phyloP scores from a whole-genome alignment of 2,797 vertebrate species.

The Pogonophryne albipinna region DNA sequence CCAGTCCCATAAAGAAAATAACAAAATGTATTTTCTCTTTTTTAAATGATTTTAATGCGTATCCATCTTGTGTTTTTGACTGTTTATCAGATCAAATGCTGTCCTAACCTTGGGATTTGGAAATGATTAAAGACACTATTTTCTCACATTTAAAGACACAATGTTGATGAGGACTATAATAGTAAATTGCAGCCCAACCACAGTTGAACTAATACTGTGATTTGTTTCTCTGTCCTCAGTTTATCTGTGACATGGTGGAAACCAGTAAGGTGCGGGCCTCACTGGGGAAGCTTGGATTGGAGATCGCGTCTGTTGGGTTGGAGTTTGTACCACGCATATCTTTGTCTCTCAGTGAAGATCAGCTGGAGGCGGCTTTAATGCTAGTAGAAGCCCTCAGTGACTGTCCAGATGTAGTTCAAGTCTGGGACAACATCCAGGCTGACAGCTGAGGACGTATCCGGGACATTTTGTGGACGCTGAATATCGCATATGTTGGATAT shows the following conservation, averaged over 20 bases:
- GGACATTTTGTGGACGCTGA: slow-evolving; percentile 35
- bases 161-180: background rate
- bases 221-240: slow-evolving; percentile 77
- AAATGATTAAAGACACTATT: background rate
- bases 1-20: background rate
- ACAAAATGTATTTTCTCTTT: background rate
- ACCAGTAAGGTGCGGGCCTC: slow-evolving; percentile 81
- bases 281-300: slow-evolving; percentile 84
- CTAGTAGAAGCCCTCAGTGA: slow-evolving; percentile 87
- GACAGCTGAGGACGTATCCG: slow-evolving; percentile 57
- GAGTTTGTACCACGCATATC: slow-evolving; percentile 85
- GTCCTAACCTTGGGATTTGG: background rate
- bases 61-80: background rate
- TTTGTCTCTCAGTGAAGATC: slow-evolving; percentile 75
- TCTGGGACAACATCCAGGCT: slow-evolving; percentile 91
- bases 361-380: slow-evolving; percentile 81
- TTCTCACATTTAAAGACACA: background rate
- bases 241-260: slow-evolving; percentile 85
- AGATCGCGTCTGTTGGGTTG: slow-evolving; percentile 77
- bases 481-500: slow-evolving; percentile 12
- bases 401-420: slow-evolving; percentile 85
- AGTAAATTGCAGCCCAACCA: background rate
- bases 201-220: slow-evolving; percentile 1
- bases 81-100: background rate
- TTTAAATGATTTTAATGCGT: background rate